phyloP scores from a whole-genome alignment of 35 echinoderm and acorn worm genomes.

The Lytechinus variegatus region DNA sequence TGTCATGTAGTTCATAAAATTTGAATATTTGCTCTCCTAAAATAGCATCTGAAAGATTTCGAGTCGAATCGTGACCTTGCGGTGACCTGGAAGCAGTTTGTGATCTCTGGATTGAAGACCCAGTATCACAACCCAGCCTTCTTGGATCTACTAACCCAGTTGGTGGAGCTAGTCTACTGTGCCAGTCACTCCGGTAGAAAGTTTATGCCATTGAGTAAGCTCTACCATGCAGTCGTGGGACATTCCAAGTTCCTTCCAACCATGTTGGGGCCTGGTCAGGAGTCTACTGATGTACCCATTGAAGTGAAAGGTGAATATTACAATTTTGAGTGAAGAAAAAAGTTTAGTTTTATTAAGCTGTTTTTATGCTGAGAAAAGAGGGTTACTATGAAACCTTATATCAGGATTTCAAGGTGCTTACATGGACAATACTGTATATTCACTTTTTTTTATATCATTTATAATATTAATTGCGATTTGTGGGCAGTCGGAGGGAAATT shows the following conservation, averaged over 20 bases:
- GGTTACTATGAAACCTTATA: too few species aligned
- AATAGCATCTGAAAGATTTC: constrained; percentile 28
- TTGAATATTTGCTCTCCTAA: not conserved
- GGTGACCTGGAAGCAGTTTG: constrained; percentile 69
- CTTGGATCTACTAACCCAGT: constrained; percentile 43
- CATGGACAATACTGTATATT: too few species aligned
- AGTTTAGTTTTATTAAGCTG: too few species aligned
- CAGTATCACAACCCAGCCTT: constrained; percentile 53
- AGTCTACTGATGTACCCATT: not conserved
- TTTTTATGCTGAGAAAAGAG: too few species aligned
- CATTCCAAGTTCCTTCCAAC: constrained; percentile 84
- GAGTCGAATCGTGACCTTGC: not conserved
- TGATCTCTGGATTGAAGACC: constrained; percentile 67
- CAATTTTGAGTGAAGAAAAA: too few species aligned
- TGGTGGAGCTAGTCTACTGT: constrained; percentile 61
- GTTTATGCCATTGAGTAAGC: constrained; percentile 50
- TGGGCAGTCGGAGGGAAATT: too few species aligned
- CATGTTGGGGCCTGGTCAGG: constrained; percentile 58
- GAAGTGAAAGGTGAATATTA: constrained; percentile 59
- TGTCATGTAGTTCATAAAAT: not conserved
- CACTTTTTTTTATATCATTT: too few species aligned
- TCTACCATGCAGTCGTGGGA: constrained; percentile 78
- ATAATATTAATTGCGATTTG: too few species aligned
- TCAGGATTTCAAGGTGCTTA: too few species aligned
- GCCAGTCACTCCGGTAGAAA: not conserved